Evolutionary conservation across 2,113 vertebrate genomes (phyloP).

Genomic region (Ifrita kowaldi): DNA sequence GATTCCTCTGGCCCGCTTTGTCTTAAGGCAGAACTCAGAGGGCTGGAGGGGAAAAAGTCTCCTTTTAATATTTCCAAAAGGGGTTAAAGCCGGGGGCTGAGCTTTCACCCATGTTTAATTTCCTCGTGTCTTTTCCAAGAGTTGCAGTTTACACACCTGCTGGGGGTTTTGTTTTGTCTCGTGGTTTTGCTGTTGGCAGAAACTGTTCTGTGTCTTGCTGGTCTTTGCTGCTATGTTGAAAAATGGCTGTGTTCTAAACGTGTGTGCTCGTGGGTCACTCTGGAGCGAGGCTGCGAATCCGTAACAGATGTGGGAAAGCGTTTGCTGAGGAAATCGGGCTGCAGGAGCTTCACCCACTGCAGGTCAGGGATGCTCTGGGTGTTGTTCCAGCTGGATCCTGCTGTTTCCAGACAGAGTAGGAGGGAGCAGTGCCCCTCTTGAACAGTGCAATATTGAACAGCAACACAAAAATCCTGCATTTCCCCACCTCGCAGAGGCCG

Average conservation of each 20-base stretch:
- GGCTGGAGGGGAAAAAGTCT: not conserved
- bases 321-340: not conserved
- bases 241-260: not conserved
- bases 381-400: not conserved
- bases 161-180: not conserved
- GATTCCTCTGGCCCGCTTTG: not conserved
- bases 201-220: slow-evolving; percentile 29
- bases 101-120: not conserved
- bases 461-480: not conserved
- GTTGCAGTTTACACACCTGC: not conserved
- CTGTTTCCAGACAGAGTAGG: not conserved
- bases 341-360: not conserved
- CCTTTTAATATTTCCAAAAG: not conserved
- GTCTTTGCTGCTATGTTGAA: slow-evolving; percentile 41
- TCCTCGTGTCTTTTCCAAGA: not conserved
- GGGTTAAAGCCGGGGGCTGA: not conserved
- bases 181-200: slow-evolving; percentile 29
- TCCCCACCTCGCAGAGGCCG: not conserved
- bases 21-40: not conserved
- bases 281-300: not conserved
- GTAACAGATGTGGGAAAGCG: fast-evolving
- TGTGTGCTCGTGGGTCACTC: not conserved
- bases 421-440: not conserved
- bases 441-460: not conserved
- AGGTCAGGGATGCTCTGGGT: not conserved